These are phyloP conservation scores for Ruditapes philippinarum DNA, from an alignment of 1,140 invertebrate genomes.

Conservation along the genomic window DNA sequence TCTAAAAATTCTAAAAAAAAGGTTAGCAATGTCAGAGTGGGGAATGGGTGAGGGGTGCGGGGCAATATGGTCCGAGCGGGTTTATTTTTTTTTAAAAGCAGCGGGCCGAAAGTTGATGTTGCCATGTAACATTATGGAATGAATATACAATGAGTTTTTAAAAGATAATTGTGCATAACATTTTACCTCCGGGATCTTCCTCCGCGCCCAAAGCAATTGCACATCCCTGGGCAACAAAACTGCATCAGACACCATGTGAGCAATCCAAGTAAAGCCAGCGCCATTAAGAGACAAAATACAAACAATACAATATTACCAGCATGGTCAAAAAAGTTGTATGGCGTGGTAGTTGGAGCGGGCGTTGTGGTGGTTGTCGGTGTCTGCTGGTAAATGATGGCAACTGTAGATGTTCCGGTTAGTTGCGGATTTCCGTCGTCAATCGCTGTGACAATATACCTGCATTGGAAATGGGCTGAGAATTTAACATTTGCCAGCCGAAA, in stretches of 20 bases:
- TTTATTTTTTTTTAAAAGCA: too few relatives aligned
- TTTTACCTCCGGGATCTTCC: too few relatives aligned
- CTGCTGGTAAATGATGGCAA: slow-evolving; percentile 23
- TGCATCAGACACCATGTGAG: slow-evolving; percentile 10
- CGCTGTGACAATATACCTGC: background rate
- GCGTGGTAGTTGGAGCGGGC: slow-evolving; percentile 29
- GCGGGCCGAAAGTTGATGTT: too few relatives aligned
- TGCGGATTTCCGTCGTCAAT: slow-evolving; percentile 24
- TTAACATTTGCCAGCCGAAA: too few relatives aligned
- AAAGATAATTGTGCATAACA: too few relatives aligned
- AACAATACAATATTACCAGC: slow-evolving; percentile 48
- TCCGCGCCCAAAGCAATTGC: background rate
- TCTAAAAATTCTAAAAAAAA: too few relatives aligned
- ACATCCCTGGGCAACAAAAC: background rate
- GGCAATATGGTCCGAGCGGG: too few relatives aligned
- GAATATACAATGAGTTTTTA: too few relatives aligned
- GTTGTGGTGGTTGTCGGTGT: slow-evolving; percentile 27
- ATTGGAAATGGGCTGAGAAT: too few relatives aligned
- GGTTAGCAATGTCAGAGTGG: too few relatives aligned
- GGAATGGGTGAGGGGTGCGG: too few relatives aligned
- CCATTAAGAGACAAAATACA: slow-evolving; percentile 19
- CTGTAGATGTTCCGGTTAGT: background rate
- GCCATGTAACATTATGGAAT: too few relatives aligned
- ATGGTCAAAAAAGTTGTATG: slow-evolving; percentile 50
- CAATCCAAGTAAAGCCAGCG: slow-evolving; percentile 28